Percentiles rank a stretch among this genome's conserved stretches.
phyloP scores from a whole-genome alignment of 2,888 invertebrate species.

The Priocnemis perturbator region DNA sequence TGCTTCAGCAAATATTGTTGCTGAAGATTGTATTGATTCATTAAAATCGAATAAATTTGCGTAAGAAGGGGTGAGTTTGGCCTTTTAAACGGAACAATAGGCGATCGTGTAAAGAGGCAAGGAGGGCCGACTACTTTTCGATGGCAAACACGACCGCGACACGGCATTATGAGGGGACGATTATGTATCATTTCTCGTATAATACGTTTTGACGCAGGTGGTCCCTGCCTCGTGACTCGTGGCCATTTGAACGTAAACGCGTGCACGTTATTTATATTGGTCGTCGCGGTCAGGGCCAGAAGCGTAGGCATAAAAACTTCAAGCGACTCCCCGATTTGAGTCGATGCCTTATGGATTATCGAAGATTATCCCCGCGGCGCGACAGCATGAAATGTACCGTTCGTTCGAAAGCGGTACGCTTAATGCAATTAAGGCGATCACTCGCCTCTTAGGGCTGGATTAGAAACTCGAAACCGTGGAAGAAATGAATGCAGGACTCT shows the following conservation, averaged over 20 bases:
- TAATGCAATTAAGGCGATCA: too few species aligned
- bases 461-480: too few species aligned
- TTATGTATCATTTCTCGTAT: conserved; percentile 62
- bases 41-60: too few species aligned
- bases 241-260: conserved; percentile 30
- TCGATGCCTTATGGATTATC: too few species aligned
- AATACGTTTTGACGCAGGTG: conserved; percentile 63
- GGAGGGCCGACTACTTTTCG: conserved; percentile 59
- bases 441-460: too few species aligned
- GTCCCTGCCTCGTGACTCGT: conserved; percentile 55
- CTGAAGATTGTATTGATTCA: too few species aligned
- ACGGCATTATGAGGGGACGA: conserved; percentile 50
- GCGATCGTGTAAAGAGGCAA: conserved; percentile 48
- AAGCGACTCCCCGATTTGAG: neutral
- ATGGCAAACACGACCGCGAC: conserved; percentile 39
- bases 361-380: too few species aligned
- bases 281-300: conserved; percentile 12
- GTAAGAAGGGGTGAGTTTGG: too few species aligned
- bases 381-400: too few species aligned
- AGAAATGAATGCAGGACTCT: too few species aligned
- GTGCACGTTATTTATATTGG: conserved; percentile 44
- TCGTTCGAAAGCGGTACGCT: too few species aligned
- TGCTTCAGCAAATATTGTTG: too few species aligned
- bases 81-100: conserved; percentile 33
- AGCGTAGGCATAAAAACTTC: conserved; percentile 38